phyloP scores from a whole-genome alignment of 2,113 vertebrate species.

The Glaucidium brasilianum region DNA sequence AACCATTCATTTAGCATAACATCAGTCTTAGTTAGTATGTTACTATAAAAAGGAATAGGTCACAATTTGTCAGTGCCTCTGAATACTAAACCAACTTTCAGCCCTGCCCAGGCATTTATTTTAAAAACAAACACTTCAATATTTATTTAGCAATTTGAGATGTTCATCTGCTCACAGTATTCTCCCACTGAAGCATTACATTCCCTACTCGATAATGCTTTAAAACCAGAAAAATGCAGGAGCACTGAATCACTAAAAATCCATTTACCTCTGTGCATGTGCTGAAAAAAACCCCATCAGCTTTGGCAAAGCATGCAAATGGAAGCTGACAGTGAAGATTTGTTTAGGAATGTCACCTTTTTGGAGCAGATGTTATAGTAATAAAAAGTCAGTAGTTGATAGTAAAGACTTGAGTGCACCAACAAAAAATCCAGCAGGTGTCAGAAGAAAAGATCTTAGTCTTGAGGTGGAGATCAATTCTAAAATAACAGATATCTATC shows the following conservation, averaged over 20 bases:
- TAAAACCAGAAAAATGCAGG: not conserved
- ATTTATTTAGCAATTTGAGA: conserved; percentile 39
- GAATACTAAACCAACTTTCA: conserved; percentile 3
- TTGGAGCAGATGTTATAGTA: not conserved
- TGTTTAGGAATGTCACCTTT: not conserved
- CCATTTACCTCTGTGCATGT: not conserved
- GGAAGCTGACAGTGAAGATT: not conserved
- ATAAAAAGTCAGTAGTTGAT: not conserved
- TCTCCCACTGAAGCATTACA: not conserved
- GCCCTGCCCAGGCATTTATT: not conserved
- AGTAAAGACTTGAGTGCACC: not conserved
- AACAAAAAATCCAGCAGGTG: conserved; percentile 4
- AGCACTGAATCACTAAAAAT: not conserved
- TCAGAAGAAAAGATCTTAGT: conserved; percentile 27
- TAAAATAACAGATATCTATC: conserved; percentile 67
- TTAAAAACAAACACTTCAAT: conserved; percentile 35
- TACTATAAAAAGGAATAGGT: not conserved
- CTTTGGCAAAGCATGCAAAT: not conserved
- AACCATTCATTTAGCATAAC: not conserved
- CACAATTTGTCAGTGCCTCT: not conserved
- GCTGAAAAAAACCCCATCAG: not conserved
- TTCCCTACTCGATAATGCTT: not conserved
- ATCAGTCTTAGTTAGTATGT: not conserved
- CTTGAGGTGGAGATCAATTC: conserved; percentile 26
- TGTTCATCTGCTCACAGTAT: not conserved